phyloP scores from a whole-genome alignment of 2,888 invertebrate species.

The Pharmacophagus antenor region DNA sequence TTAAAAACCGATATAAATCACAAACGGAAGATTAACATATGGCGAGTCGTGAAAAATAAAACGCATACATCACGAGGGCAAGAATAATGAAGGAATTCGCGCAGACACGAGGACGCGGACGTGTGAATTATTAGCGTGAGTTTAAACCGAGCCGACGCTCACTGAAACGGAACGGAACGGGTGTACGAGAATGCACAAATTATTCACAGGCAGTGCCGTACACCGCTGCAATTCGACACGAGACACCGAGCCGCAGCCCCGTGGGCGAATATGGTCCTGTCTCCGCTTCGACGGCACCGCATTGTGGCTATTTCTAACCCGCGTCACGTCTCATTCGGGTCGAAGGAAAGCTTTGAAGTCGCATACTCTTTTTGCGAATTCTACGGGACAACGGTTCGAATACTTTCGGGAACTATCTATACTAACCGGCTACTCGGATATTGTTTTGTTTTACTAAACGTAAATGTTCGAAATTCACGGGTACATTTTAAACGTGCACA shows the following conservation, averaged over 20 bases:
- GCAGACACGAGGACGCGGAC: slow-evolving; percentile 50
- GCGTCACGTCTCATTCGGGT: slow-evolving; percentile 71
- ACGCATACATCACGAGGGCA: slow-evolving; percentile 51
- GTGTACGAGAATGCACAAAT: slow-evolving; percentile 53
- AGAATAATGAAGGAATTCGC: slow-evolving; percentile 65
- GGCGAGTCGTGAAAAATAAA: slow-evolving; percentile 30
- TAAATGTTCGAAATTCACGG: slow-evolving; percentile 20
- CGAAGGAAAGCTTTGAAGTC: slow-evolving; percentile 75
- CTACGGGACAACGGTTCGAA: slow-evolving; percentile 57
- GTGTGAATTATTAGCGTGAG: slow-evolving; percentile 61
- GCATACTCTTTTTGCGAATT: slow-evolving; percentile 77
- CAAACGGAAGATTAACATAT: slow-evolving; percentile 24
- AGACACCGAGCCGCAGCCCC: slow-evolving; percentile 43
- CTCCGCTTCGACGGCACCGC: slow-evolving; percentile 54
- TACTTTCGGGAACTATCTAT: slow-evolving; percentile 69
- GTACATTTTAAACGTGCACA: slow-evolving; percentile 28
- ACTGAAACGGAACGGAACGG: slow-evolving; percentile 65
- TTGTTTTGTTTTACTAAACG: slow-evolving; percentile 19
- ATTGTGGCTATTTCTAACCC: slow-evolving; percentile 71
- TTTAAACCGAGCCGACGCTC: slow-evolving; percentile 54
- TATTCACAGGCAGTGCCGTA: slow-evolving; percentile 57
- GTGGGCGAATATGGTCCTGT: slow-evolving; percentile 61
- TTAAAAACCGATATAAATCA: slow-evolving; percentile 22
- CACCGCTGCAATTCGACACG: slow-evolving; percentile 23
- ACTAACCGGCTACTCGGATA: slow-evolving; percentile 39